Evolutionary conservation across 2,888 invertebrate species (phyloP).

Genomic region (Lasioglossum malachurum): DNA sequence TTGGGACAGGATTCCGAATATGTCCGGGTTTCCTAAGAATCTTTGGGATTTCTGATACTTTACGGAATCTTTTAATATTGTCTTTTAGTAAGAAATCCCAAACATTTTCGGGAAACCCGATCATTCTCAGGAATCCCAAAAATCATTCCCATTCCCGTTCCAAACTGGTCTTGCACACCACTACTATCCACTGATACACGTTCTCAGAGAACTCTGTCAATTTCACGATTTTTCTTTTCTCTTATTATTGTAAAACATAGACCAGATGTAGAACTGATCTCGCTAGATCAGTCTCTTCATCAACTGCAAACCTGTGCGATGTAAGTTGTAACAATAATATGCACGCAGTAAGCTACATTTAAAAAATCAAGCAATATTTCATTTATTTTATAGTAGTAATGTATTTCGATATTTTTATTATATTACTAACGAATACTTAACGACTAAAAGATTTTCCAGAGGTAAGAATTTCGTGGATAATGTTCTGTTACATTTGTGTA

Average conservation of each 20-base stretch:
- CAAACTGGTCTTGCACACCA: not conserved
- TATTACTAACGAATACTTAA: slow-evolving; percentile 13
- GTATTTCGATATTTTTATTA: slow-evolving; percentile 4
- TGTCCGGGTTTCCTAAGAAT: no score
- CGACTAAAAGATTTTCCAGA: slow-evolving; percentile 18
- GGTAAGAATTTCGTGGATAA: slow-evolving; percentile 27
- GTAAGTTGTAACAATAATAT: slow-evolving; percentile 74
- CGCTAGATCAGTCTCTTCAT: slow-evolving; percentile 75
- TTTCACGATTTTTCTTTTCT: slow-evolving; percentile 64
- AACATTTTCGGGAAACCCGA: not conserved
- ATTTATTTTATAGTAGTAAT: slow-evolving; percentile 8
- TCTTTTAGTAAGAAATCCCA: not conserved
- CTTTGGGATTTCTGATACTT: no score
- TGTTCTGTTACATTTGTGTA: not conserved
- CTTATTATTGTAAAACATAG: slow-evolving; percentile 78
- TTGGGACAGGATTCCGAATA: no score
- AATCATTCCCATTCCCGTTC: not conserved
- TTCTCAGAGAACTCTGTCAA: slow-evolving; percentile 45
- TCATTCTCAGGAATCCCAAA: not conserved
- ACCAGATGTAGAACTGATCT: slow-evolving; percentile 81
- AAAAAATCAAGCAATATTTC: not conserved
- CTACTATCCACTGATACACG: slow-evolving; percentile 40
- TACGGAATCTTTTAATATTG: no score
- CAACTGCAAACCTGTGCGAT: slow-evolving; percentile 75
- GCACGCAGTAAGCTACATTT: slow-evolving; percentile 1